These are phyloP conservation scores for Heterochromis multidens DNA, from an alignment of 2,113 vertebrate species.

Conservation along the genomic window DNA sequence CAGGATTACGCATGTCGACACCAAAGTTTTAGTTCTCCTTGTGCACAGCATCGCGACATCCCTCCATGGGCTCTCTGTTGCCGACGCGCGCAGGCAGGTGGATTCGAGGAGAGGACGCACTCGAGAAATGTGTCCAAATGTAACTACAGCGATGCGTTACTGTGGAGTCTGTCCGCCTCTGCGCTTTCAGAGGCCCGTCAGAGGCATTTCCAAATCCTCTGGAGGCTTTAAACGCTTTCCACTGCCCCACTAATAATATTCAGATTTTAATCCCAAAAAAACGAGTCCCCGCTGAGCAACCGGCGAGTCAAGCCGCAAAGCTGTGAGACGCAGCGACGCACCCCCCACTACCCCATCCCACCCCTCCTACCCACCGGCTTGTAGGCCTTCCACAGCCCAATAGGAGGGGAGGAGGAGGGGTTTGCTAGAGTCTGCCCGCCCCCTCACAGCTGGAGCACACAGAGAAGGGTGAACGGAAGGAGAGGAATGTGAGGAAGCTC, in stretches of 20 bases:
- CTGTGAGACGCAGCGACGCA: neutral
- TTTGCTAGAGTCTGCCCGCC: neutral
- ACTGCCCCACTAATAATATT: neutral
- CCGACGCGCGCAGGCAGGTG: conserved; percentile 43
- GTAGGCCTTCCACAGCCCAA: conserved; percentile 45
- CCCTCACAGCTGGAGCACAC: neutral
- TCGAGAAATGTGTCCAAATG: conserved; percentile 2
- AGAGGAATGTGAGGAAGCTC: neutral
- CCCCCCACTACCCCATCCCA: neutral
- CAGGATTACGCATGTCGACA: conserved; percentile 96
- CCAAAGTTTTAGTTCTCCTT: conserved; percentile 98
- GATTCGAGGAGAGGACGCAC: neutral
- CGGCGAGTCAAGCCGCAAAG: conserved; percentile 18
- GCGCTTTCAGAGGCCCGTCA: neutral
- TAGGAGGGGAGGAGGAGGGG: conserved; percentile 49
- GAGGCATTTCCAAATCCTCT: neutral
- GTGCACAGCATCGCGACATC: conserved; percentile 91
- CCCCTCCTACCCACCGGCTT: neutral
- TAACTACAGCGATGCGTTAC: neutral
- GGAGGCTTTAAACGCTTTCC: neutral
- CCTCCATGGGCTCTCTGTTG: conserved; percentile 80
- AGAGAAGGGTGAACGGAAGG: neutral
- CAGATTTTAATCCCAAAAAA: neutral
- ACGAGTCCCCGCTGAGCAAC: conserved; percentile 2
- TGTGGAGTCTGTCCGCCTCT: neutral